Evolutionary conservation across 2,797 vertebrate genomes (phyloP), one percentile per base, ranked within the genome.

Genomic region (Dicrostonyx torquatus): DNA sequence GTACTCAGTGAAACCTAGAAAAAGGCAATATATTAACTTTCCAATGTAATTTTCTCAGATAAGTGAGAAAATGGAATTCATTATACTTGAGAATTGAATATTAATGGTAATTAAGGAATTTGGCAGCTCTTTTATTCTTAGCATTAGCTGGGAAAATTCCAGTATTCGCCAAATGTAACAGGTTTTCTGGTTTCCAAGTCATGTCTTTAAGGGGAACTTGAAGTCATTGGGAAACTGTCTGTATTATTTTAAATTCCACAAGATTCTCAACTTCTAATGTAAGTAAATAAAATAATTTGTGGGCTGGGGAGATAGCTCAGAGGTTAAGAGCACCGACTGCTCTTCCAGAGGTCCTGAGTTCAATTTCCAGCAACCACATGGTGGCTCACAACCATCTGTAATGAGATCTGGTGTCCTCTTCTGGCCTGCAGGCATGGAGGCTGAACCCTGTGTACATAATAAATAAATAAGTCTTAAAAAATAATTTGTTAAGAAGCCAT

Each of bases 21-120:
- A 93, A 97, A 97, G 62, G 87, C 96, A 94, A 50, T 94, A 55
- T 95, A 94, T 96, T 94, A 88, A 80, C 89, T 96, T 97, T 93
- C 95, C 93, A 79, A 24, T 89, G 95, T 95, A 91, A 95, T 97
- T 97, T 97, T 79, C 94, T 94, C 95, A 82, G 70, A 97, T 97
- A 89, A 93, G 90, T 89, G 70, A 96, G 96, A 97, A 97, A 97
- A 97, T 96, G 43, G 95, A 98, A 95, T 96, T 95, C 14, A 78
- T 96, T 97, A 85, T 91, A 89, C 82, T 95, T 95, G 77, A 95
- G 90, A 83, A 95, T 94, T 95, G 90, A 75, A 92, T 97, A 94
- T 97, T 97, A 97, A 95, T 89, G 82, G 34, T 94, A 98, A 94
- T 97, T 96, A 97, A 95, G 95, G 91, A 97, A 87, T 96, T 94